Evolutionary conservation across 2,797 vertebrate species (phyloP), one percentile per base, ranked within the genome.

Genomic region (Ataeniobius toweri): DNA sequence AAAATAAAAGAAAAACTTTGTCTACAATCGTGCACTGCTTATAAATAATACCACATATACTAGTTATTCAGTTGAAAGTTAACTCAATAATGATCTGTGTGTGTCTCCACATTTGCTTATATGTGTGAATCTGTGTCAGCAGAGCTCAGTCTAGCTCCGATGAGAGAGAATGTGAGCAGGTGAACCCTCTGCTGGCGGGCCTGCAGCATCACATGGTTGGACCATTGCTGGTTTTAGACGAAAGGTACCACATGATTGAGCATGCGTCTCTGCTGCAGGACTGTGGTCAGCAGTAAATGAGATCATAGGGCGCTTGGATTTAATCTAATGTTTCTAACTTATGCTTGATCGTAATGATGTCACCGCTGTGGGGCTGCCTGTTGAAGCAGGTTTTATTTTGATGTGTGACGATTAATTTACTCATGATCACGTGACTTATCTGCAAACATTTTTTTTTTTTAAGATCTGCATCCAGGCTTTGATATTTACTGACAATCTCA

Each of bases 121-220:
- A 63, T 85, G 63, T 79, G 68, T 89, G 77, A 67, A 77, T 80
- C 44, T 90, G 20, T 86, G 78, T 76, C 36, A 83, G 82, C 89
- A 93, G 91, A 88, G 74, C 80, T 72, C 81, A 91, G 68, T 83
- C 56, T 78, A 85, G 89, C 68, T 91, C 91, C 88, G 78, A 79
- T 80, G 88, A 88, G 77, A 86, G 78, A 84, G 92, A 91, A 92
- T 87, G 88, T 90, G 93, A 94, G 82, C 87, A 92, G 88, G 87
- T 85, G 89, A 93, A 93, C 90, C 93, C 95, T 85, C 92, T 96
- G 89, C 93, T 95, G 93, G 92, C 59, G 51, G 92, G 89, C 48
- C 88, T 90, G 88, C 91, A 92, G 82, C 88, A 94, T 85, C 93
- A 92, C 92, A 92, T 77, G 82, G 93, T 95, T 89, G 79, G 31